Evolutionary conservation across 1,140 invertebrate species (phyloP).

Genomic region (Stenopsyche tienmushanensis): DNA sequence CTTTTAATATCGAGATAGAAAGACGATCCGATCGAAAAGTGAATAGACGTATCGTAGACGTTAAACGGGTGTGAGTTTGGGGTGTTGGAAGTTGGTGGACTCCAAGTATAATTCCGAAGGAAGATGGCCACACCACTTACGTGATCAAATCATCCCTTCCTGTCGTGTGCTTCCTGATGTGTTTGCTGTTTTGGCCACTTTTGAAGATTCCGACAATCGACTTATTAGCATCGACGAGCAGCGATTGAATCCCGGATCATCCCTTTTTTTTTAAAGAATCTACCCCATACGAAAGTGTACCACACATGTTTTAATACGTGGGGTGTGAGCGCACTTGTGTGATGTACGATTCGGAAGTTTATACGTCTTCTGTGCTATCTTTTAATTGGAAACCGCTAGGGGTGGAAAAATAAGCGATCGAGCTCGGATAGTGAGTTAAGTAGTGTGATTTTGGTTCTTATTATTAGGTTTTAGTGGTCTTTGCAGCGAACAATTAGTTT

Average conservation of each 20-base stretch:
- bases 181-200: not conserved
- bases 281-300: too few species aligned
- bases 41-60: too few species aligned
- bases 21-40: constrained; percentile 16
- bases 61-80: constrained; percentile 14
- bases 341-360: constrained; percentile 7
- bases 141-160: constrained; percentile 37
- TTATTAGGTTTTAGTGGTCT: not conserved
- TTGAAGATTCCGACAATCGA: not conserved
- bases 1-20: constrained; percentile 20
- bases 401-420: constrained; percentile 25
- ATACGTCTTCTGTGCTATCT: constrained; percentile 28
- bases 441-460: not conserved
- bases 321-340: too few species aligned
- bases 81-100: constrained; percentile 6
- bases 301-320: not conserved
- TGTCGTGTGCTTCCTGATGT: not conserved
- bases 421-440: constrained; percentile 7
- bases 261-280: too few species aligned
- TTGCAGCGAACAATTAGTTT: too few species aligned
- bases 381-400: constrained; percentile 38
- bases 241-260: not conserved
- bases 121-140: constrained; percentile 32
- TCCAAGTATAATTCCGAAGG: not conserved
- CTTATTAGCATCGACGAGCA: too few species aligned